Base-by-base conservation (phyloP, 2,888 invertebrate genomes). In the Malthinus flaveolus region DNA sequence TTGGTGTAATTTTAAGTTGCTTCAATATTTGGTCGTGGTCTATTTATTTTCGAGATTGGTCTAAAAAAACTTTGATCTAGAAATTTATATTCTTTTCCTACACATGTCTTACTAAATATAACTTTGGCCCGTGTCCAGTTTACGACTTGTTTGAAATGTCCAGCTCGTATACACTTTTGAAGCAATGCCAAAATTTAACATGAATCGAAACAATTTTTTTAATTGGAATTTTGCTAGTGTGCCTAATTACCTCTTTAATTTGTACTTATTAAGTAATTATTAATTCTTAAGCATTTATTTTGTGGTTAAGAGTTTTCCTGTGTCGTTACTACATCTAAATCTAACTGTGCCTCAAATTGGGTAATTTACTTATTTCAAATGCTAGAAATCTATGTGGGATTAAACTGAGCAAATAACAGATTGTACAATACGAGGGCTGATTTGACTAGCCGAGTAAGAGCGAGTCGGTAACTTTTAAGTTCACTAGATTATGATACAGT, bases 51-150 rank as follows among this genome's bases (percentile, higher is more conserved):
- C 9, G 23, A 52, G 13, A 45, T 57, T 49, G 39, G 42, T 54
- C 47, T 54, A 45, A 44, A 47, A 52, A 61, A 46, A 23, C 50
- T 32, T 11, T 47, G 56, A 49, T 49, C 53, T 53, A 34, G 13
- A 39, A 36, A 37, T 55, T 45, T 58, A 36, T 32, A 37, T 33
- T 53, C 53, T 57, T 70, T 68, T 66, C 65, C 65, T 68, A 68
- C 70, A 69, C 66, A 68, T 68, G 69, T 71, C 69, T 63, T 64
- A 66, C 72, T 74, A 74, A 68, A 72, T 70, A 73, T 75, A 75
- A 68, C 69, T 70, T 71, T 75, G 75, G 75, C 64, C 32, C 15
- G 31, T 55, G 58, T 71, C 70, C 71, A 71, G 64, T 32, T 56
- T 23, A 23, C 51, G 39, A 32, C 35, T 54, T 36, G 46, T 46